Evolutionary conservation across 2,888 invertebrate genomes (phyloP), one percentile per base, ranked within the genome.

Genomic region (Papilio elwesi): DNA sequence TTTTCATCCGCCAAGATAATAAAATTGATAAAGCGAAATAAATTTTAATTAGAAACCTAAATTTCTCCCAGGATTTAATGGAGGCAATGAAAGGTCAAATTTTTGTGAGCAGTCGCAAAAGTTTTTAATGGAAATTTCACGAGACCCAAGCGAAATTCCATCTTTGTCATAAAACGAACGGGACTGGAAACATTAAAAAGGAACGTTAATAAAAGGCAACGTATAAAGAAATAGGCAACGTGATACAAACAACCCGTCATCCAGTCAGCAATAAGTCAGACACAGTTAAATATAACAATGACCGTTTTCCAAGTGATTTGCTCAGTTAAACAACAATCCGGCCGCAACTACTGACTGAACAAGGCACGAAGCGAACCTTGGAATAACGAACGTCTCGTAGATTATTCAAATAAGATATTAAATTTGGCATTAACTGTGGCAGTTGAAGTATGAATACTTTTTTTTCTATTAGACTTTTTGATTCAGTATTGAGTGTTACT

Each of bases 151-250:
- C 52, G 64, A 68, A 68, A 73, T 73, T 63, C 64, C 72, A 68
- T 73, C 26, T 68, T 62, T 48, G 57, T 72, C 64, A 69, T 71
- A 74, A 75, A 75, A 74, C 69, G 71, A 69, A 71, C 52, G 63
- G 57, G 59, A 59, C 53, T 67, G 59, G 57, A 74, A 63, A 71
- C 75, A 73, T 74, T 74, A 74, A 74, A 74, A 72, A 63, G 16
- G 53, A 70, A 62, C 63, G 59, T 69, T 71, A 76, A 75, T 74
- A 75, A 75, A 73, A 73, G 16, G n/a, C 65, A n/a, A 53, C 68
- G 63, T 52, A 70, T 43, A 43, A 43, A 43, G 43, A 43, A 43
- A 43, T 43, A 43, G 74, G 68, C 55, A 63, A 63, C 65, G 53
- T 64, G 48, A 16, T 53, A 65, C 51, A 68, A 64, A 74, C 68